A percentile compares a stretch with the other conserved stretches of the same genome.
Conservation (phyloP, 2,888 invertebrate species). For the Poecilobothrus nobilitatus region DNA sequence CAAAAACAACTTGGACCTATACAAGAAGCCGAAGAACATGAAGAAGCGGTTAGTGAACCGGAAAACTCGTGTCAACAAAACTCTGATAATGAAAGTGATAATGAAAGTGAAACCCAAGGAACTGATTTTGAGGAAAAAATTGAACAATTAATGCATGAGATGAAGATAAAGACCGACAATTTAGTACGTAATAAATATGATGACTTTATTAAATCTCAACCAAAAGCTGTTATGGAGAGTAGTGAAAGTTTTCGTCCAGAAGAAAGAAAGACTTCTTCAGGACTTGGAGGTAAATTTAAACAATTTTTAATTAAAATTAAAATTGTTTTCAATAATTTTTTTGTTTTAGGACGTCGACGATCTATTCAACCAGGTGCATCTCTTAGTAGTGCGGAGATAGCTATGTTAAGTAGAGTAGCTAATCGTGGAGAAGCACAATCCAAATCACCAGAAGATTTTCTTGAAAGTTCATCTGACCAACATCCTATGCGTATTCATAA, state of each 20-base stretch:
- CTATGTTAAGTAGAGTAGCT: constrained; percentile 53
- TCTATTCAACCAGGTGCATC: constrained; percentile 56
- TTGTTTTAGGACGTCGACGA: constrained; percentile 41
- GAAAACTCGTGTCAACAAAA: constrained; percentile 45
- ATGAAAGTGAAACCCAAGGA: constrained; percentile 48
- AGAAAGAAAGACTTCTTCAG: constrained; percentile 23
- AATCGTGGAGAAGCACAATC: constrained; percentile 28
- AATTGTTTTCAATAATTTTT: not conserved
- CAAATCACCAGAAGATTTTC: constrained; percentile 32
- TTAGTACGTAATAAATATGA: constrained; percentile 54
- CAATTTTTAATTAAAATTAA: constrained; percentile 7
- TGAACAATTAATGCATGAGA: constrained; percentile 61
- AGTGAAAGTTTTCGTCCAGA: constrained; percentile 34
- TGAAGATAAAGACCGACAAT: constrained; percentile 61
- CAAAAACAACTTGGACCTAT: constrained; percentile 40
- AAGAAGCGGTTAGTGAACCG: constrained; percentile 54
- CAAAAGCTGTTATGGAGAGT: constrained; percentile 41
- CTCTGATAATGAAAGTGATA: constrained; percentile 45
- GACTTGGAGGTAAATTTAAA: constrained; percentile 23
- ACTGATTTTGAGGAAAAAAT: constrained; percentile 64
- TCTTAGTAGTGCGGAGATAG: constrained; percentile 52
- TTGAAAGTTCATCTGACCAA: constrained; percentile 34
- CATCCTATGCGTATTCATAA: constrained; percentile 27
- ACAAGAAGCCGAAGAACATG: constrained; percentile 52
- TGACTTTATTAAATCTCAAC: constrained; percentile 49